Conservation (phyloP, 2,797 vertebrate species). For the Scolopax rusticola region DNA sequence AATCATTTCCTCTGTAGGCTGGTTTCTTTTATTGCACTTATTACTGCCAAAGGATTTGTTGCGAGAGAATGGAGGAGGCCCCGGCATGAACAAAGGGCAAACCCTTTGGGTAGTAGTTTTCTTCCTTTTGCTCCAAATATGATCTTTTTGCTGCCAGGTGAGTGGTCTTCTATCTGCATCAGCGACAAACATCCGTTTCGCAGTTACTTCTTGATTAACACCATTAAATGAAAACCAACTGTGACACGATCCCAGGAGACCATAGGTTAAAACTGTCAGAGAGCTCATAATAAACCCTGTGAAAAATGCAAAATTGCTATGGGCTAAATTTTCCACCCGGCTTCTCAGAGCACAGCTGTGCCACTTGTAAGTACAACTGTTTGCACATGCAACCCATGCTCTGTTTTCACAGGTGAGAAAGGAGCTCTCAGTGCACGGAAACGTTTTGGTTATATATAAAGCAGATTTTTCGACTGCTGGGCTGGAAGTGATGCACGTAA, state of each 20-base stretch:
- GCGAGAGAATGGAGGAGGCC: neutral
- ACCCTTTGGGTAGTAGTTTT: neutral
- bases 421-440: neutral
- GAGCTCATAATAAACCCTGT: conserved; percentile 55
- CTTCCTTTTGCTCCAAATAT: neutral
- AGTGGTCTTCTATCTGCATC: neutral
- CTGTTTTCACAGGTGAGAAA: conserved; percentile 64
- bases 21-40: neutral
- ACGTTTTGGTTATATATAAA: neutral
- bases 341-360: conserved; percentile 63
- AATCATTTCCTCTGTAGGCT: neutral
- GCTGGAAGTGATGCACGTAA: conserved; percentile 13
- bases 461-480: neutral
- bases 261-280: conserved; percentile 41
- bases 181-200: conserved; percentile 25
- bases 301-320: conserved; percentile 60
- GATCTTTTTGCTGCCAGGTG: conserved; percentile 8
- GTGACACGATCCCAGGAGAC: conserved; percentile 16
- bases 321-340: conserved; percentile 67
- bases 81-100: neutral
- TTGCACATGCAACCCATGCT: neutral
- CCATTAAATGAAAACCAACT: conserved; percentile 54
- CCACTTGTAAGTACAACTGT: conserved; percentile 22
- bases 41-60: neutral
- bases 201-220: conserved; percentile 60